Percentiles rank a stretch among this genome's conserved stretches.
These are phyloP conservation scores for Polyergus mexicanus DNA, from an alignment of 1,140 invertebrate genomes.

Conservation along the genomic window DNA sequence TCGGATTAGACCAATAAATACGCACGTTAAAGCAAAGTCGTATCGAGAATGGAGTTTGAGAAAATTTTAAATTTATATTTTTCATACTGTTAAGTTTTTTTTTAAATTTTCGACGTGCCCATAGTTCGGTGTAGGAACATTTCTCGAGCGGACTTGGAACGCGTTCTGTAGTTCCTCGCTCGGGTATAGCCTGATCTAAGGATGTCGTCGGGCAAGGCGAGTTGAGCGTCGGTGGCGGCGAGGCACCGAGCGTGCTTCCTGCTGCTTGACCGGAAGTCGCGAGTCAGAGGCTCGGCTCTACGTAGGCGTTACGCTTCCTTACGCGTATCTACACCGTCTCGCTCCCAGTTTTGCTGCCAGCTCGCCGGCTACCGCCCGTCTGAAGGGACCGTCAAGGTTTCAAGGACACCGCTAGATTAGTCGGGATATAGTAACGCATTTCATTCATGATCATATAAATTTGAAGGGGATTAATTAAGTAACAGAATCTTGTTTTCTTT, in stretches of 20 bases:
- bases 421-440: slow-evolving; percentile 49
- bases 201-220: slow-evolving; percentile 68
- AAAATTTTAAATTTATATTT: background rate
- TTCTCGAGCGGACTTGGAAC: slow-evolving; percentile 25
- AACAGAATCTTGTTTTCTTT: background rate
- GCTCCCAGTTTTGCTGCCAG: slow-evolving; percentile 72
- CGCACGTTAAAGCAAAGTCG: background rate
- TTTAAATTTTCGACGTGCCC: background rate
- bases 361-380: slow-evolving; percentile 57
- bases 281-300: slow-evolving; percentile 79
- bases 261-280: slow-evolving; percentile 79
- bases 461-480: slow-evolving; percentile 8
- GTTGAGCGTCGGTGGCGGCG: slow-evolving; percentile 73
- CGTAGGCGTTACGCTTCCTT: slow-evolving; percentile 78
- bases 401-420: slow-evolving; percentile 67
- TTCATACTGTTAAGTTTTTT: background rate
- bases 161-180: slow-evolving; percentile 53
- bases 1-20: too few species aligned
- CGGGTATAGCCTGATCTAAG: slow-evolving; percentile 59
- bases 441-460: slow-evolving; percentile 49
- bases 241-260: slow-evolving; percentile 79
- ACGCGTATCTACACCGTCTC: slow-evolving; percentile 78
- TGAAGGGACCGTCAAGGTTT: slow-evolving; percentile 54
- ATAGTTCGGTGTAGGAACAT: background rate
- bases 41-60: background rate